Evolutionary conservation across 2,888 invertebrate genomes (phyloP), one percentile per base, ranked within the genome.

Genomic region (Lingula anatina): DNA sequence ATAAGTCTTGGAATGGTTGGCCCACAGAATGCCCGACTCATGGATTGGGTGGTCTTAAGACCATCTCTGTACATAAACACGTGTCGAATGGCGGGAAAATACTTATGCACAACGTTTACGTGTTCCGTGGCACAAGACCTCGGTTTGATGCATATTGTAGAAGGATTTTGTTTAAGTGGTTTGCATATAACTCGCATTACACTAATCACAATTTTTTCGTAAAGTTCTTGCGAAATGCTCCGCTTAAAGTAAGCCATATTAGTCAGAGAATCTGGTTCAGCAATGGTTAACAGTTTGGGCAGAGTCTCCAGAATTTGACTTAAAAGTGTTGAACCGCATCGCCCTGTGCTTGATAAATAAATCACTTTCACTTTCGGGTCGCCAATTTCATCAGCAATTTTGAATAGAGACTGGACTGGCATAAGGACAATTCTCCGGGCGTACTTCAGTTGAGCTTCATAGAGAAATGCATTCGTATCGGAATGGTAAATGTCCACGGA

Each of bases 311-410:
- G 47, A 5, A 49, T 48, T 31, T 49, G 49, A 25, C 37, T 37
- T 3, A 49, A 27, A 18, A 49, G n/a, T 24, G 49, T 49, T 15
- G 49, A 47, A 3, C 49, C 49, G 24, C 49, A 49, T 37, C 49
- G 15, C 18, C 38, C 36, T n/a, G 49, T 49, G 25, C 24, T 49
- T 23, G 45, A n/a, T n/a, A 47, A n/a, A 4, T 36, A 24, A 3
- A 47, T 37, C 9, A 46, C 23, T 3, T 18, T 18, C 2, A 27
- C 45, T 24, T 35, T 47, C 3, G 46, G 37, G 12, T 46, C 37
- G 21, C 49, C 49, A 5, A 49, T 15, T 15, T 35, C 18, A 5
- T 49, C 35, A 4, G 49, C 31, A 4, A 49, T n/a, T 9, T 26
- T 23, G 24, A 37, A 15, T 36, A 49, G 47, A 3, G 49, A 23